phyloP scores from a whole-genome alignment of 2,797 vertebrate genomes.

The Antrozous pallidus region DNA sequence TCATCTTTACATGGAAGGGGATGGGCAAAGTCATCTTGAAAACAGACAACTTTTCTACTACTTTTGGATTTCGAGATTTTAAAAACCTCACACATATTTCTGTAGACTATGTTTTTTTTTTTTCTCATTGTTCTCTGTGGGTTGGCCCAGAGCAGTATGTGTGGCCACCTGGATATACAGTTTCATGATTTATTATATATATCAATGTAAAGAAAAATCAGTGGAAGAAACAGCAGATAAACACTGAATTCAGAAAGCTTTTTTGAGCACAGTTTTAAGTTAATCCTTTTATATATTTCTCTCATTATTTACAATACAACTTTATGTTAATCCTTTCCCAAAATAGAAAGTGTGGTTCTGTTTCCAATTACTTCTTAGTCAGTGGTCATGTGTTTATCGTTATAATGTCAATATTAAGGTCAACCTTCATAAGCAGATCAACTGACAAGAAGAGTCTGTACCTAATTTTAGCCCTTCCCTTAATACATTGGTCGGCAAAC shows the following conservation, averaged over 20 bases:
- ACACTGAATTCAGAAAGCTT: background rate
- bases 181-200: background rate
- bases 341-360: background rate
- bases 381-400: background rate
- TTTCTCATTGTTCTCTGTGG: background rate
- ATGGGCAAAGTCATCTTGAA: background rate
- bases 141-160: background rate
- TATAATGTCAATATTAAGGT: background rate
- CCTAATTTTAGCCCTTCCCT: background rate
- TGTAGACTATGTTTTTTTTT: background rate
- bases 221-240: background rate
- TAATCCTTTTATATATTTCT: background rate
- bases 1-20: background rate
- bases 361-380: conserved; percentile 5
- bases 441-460: background rate
- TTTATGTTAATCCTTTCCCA: background rate
- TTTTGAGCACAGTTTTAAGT: background rate
- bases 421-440: background rate
- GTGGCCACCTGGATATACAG: background rate
- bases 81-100: background rate
- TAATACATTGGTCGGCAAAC: too few species aligned
- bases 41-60: background rate
- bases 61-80: background rate
- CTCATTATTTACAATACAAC: background rate
- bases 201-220: background rate